Evolutionary conservation across 2,888 invertebrate genomes (phyloP).

Genomic region (Mechanitis mazaeus): DNA sequence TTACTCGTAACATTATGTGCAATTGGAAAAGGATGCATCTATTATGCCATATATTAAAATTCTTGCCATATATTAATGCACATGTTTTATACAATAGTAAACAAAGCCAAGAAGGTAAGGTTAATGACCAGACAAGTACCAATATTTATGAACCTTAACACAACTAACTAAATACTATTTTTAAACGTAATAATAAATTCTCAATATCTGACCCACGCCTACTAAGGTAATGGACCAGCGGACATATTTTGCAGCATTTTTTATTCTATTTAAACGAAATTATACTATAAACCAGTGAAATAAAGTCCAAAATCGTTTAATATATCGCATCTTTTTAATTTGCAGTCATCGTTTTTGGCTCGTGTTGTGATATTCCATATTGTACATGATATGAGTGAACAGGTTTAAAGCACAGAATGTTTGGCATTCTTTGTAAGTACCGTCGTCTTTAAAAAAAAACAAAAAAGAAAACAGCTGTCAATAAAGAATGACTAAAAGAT

Average conservation of each 20-base stretch:
- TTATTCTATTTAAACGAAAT: slow-evolving; percentile 37
- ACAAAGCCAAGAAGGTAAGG: slow-evolving; percentile 35
- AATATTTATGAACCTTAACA: slow-evolving; percentile 40
- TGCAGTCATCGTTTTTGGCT: slow-evolving; percentile 59
- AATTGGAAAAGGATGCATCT: too few species aligned
- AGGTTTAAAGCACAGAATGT: slow-evolving; percentile 59
- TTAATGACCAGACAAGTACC: slow-evolving; percentile 45
- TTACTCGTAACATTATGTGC: slow-evolving; percentile 23
- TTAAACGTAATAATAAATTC: slow-evolving; percentile 46
- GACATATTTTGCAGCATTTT: slow-evolving; percentile 68
- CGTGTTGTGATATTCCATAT: slow-evolving; percentile 72
- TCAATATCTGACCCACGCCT: slow-evolving; percentile 69
- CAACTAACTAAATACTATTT: slow-evolving; percentile 46
- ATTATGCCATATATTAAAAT: too few species aligned
- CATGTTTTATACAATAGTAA: slow-evolving; percentile 29
- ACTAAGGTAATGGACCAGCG: slow-evolving; percentile 62
- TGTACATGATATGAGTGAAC: slow-evolving; percentile 69
- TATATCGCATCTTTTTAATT: slow-evolving; percentile 38
- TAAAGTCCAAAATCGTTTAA: slow-evolving; percentile 44
- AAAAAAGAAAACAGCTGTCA: slow-evolving; percentile 46
- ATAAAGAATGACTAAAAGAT: slow-evolving; percentile 7
- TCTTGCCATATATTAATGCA: too few species aligned
- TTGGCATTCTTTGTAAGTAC: slow-evolving; percentile 37
- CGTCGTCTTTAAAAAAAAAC: slow-evolving; percentile 48
- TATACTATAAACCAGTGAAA: slow-evolving; percentile 43